Base-by-base conservation (phyloP, 2,113 vertebrate species). In the Galemys pyrenaicus region DNA sequence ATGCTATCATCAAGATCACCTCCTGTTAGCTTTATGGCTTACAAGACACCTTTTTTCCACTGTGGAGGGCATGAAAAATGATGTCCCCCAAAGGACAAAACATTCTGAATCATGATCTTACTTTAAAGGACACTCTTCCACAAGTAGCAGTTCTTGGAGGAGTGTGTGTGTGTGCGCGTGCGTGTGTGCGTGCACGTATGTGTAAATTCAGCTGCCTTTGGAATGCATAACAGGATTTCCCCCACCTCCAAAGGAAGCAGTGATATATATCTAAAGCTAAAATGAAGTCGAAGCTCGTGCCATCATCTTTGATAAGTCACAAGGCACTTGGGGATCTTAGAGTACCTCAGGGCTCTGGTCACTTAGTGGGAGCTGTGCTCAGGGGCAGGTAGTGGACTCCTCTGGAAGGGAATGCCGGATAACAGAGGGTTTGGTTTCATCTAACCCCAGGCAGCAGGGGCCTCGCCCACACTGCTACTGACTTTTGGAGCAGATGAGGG, bases 251-350 rank as follows among this genome's bases (percentile, higher is more conserved):
- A 39, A 58, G 49, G 82, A 91, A 89, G 83, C 88, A 67, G 65
- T 56, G 62, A 71, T 37, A n/a, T 2, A 16, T 22, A 58, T 41
- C 37, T 20, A 65, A 89, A 54, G 77, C 35, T 88, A 74, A 88
- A 75, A 75, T 0, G 2, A 87, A 80, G 80, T 93, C 68, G 87
- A 75, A 89, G 80, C 71, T 67, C 71, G 83, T 89, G 97, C 95
- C 97, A 3, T 39, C 56, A 24, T 87, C 87, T 94, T 64, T 84
- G 89, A 94, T 75, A 87, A 70, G 26, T 87, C 75, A 49, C 94
- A 96, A 97, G 96, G 96, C 96, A 97, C 97, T 94, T 97, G 89
- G 90, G 95, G 95, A 70, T 96, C 95, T 94, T 51, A 85, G 94
- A 94, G 84, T 77, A 93, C 93, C 75, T 92, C 74, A 30, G 79